Conservation (phyloP, 2,888 invertebrate species). For the Parochlus steinenii region DNA sequence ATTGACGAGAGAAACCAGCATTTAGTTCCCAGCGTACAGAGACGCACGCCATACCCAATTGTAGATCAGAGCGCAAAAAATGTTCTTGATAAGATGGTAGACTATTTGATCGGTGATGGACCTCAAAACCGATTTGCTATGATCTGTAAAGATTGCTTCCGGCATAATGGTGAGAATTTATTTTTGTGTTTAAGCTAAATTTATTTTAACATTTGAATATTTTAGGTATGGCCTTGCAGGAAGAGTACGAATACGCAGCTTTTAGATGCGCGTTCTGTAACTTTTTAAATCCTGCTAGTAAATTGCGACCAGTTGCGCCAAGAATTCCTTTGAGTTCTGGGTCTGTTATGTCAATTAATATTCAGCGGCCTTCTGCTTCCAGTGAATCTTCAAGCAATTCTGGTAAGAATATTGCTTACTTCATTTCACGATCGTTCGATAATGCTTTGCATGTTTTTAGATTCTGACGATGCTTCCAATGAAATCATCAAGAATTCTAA, state of each 20-base stretch:
- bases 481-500: too few species aligned
- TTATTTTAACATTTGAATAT: constrained; percentile 10
- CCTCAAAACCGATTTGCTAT: constrained; percentile 89
- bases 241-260: constrained; percentile 57
- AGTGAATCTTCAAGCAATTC: too few species aligned
- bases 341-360: constrained; percentile 2
- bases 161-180: constrained; percentile 67
- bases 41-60: constrained; percentile 27
- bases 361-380: constrained; percentile 4
- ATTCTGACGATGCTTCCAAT: too few species aligned
- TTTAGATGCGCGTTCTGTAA: constrained; percentile 88
- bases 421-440: too few species aligned
- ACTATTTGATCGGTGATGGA: constrained; percentile 89
- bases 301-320: constrained; percentile 68
- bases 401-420: too few species aligned
- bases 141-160: constrained; percentile 75
- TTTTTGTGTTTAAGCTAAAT: neutral
- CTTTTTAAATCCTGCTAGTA: constrained; percentile 71
- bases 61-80: constrained; percentile 45
- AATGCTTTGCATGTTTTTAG: too few species aligned
- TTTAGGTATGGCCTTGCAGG: constrained; percentile 51
- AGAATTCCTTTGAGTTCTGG: constrained; percentile 19
- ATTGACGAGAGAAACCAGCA: neutral
- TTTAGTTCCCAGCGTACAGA: constrained; percentile 10
- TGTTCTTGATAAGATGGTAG: constrained; percentile 76